Base-by-base conservation (phyloP, 2,888 invertebrate genomes). In the Cetonia aurata region DNA sequence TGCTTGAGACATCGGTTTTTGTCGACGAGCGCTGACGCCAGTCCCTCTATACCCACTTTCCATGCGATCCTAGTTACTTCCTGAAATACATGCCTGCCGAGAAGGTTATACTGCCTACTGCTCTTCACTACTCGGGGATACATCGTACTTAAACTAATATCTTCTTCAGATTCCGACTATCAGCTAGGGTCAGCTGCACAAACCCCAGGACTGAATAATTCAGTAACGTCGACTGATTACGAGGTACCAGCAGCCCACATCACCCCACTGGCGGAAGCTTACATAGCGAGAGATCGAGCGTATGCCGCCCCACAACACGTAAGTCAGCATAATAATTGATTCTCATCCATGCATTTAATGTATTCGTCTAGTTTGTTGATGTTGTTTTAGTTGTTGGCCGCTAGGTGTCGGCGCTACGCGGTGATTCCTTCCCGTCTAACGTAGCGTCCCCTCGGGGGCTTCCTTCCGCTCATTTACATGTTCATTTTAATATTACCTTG, bases 121-220 rank as follows among this genome's bases (percentile, higher is more conserved):
- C 50, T 50, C 46, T 33, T 4, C 3, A 4, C 25, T 25, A 25
- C 4, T 25, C 25, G 25, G 25, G 25, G 4, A 25, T 25, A 25
- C 69, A 37, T 13, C 65, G 50, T 44, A 53, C 57, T 65, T 66
- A 70, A 70, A 70, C 55, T 70, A 70, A 67, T 67, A 67, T 74
- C 77, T 74, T 75, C 81, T 83, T 50, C 81, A 89, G 91, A 91
- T 86, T 91, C 91, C 76, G 91, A 91, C 86, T 91, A 91, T 84
- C 91, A 91, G 85, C 86, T 91, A 81, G 90, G 90, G 80, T 90
- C 91, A 80, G 89, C 90, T 79, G 89, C 88, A 76, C 90, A 90
- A 83, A 91, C 91, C 76, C 91, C 91, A 72, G 87, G 90, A 76
- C 77, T 84, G 75, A 84, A 84, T 79, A 84, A 84, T 80, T 81